phyloP scores from a whole-genome alignment of 2,888 invertebrate genomes.

The Andrena dorsata region DNA sequence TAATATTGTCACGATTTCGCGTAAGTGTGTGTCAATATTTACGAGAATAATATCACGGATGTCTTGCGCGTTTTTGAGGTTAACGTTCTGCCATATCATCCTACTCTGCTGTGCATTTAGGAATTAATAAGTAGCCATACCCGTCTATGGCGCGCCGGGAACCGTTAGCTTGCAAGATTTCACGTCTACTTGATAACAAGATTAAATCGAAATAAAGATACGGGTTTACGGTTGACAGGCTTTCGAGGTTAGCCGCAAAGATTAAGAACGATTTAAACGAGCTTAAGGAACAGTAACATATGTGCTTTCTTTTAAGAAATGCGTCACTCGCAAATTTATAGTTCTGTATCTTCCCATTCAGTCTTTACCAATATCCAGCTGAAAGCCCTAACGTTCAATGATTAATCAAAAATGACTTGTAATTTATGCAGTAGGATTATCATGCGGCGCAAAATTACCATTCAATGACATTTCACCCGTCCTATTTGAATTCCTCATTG shows the following conservation, averaged over 20 bases:
- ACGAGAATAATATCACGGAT: neutral
- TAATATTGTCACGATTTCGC: slow-evolving; percentile 80
- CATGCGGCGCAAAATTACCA: slow-evolving; percentile 74
- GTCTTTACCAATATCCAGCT: neutral
- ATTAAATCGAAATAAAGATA: slow-evolving; percentile 12
- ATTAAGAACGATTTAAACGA: slow-evolving; percentile 47
- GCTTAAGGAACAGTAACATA: slow-evolving; percentile 5
- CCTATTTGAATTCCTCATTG: slow-evolving; percentile 30
- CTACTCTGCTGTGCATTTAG: slow-evolving; percentile 6
- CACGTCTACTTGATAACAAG: neutral
- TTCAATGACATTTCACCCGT: slow-evolving; percentile 73
- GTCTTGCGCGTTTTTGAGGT: slow-evolving; percentile 45
- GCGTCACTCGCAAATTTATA: neutral
- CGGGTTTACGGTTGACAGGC: slow-evolving; percentile 15
- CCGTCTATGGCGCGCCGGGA: neutral
- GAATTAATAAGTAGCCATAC: neutral
- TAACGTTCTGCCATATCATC: slow-evolving; percentile 42
- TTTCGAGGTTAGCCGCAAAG: slow-evolving; percentile 72
- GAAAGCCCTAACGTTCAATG: slow-evolving; percentile 49
- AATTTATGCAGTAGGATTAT: slow-evolving; percentile 73
- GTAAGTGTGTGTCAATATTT: slow-evolving; percentile 72
- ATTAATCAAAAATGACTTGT: slow-evolving; percentile 74
- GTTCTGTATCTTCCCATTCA: neutral
- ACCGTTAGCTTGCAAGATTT: slow-evolving; percentile 31
- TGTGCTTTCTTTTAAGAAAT: neutral